These are phyloP conservation scores for Drosophila kurseongensis DNA, from an alignment of 1,140 invertebrate genomes.

Conservation along the genomic window DNA sequence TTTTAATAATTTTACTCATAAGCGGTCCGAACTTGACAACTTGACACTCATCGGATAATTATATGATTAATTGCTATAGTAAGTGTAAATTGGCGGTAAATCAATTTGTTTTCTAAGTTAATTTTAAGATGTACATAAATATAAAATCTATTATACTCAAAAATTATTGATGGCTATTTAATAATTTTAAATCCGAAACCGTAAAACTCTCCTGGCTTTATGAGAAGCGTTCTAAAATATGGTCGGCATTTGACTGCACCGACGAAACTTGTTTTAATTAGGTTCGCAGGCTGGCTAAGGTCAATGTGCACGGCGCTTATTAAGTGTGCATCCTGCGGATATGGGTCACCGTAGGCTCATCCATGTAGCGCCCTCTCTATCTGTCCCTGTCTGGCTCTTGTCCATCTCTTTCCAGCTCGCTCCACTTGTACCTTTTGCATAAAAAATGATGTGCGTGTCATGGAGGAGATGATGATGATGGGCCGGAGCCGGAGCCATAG, in stretches of 20 bases:
- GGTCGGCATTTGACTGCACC: too few species aligned
- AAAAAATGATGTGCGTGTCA: constrained; percentile 71
- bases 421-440: constrained; percentile 37
- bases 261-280: constrained; percentile 50
- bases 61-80: not conserved
- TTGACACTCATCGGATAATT: not conserved
- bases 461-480: constrained; percentile 22
- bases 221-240: too few species aligned
- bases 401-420: constrained; percentile 8
- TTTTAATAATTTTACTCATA: constrained; percentile 4
- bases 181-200: not conserved
- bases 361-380: constrained; percentile 12
- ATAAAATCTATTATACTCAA: not conserved
- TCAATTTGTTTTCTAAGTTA: not conserved
- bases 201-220: too few species aligned
- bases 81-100: not conserved
- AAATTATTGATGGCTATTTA: not conserved
- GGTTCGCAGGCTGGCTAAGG: constrained; percentile 49
- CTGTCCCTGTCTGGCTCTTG: constrained; percentile 8
- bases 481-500: not conserved
- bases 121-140: not conserved
- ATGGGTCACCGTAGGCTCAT: constrained; percentile 49
- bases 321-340: constrained; percentile 49
- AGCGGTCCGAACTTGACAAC: not conserved
- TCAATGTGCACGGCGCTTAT: constrained; percentile 47